These are phyloP conservation scores for Trissolcus basalis DNA, from an alignment of 1,140 invertebrate genomes.

Conservation along the genomic window DNA sequence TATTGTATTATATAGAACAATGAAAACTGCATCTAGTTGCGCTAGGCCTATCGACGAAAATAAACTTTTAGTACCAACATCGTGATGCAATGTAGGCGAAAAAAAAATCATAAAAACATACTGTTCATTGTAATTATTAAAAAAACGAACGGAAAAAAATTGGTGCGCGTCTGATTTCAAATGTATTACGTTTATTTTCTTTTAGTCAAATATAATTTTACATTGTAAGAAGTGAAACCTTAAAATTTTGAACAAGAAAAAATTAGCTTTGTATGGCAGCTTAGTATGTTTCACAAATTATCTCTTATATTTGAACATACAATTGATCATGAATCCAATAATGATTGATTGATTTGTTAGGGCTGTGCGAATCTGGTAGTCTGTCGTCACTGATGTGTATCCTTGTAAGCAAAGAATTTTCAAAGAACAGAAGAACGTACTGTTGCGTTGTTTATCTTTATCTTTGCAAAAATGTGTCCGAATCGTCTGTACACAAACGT, in stretches of 20 bases:
- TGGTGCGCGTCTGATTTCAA: too few species aligned
- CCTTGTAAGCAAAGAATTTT: constrained; percentile 57
- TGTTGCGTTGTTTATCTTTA: constrained; percentile 22
- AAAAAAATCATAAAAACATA: not conserved
- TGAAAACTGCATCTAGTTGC: constrained; percentile 51
- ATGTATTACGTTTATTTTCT: too few species aligned
- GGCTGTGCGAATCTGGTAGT: constrained; percentile 75
- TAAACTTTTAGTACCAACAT: constrained; percentile 48
- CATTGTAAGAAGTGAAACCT: not conserved
- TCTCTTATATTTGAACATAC: constrained; percentile 40
- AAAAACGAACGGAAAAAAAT: too few species aligned
- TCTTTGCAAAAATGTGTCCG: constrained; percentile 38
- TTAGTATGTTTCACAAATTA: constrained; percentile 46
- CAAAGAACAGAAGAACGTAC: constrained; percentile 31
- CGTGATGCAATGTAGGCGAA: not conserved
- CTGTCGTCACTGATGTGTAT: constrained; percentile 65
- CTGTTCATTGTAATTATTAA: not conserved
- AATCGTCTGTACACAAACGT: constrained; percentile 22
- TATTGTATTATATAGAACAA: constrained; percentile 70
- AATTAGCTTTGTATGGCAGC: constrained; percentile 34
- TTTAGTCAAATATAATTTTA: not conserved
- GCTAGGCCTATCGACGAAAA: constrained; percentile 57
- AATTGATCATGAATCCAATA: constrained; percentile 60
- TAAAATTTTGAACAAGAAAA: not conserved
- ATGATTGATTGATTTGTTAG: constrained; percentile 70